Conservation (phyloP, 2,888 invertebrate genomes). For the Marasmarcha lunaedactyla region DNA sequence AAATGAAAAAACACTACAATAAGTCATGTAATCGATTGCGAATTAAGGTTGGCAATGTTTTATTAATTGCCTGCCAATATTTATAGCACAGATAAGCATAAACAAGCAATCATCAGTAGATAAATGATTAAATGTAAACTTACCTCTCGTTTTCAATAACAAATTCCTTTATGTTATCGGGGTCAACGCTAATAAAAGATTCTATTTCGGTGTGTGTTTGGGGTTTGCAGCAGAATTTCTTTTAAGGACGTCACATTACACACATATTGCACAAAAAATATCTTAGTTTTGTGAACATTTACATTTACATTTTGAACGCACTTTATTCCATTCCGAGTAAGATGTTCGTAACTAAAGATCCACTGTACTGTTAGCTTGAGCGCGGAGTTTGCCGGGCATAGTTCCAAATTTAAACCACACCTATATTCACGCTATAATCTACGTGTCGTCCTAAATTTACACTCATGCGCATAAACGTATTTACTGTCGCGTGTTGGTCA, state of each 20-base stretch:
- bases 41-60: conserved; percentile 38
- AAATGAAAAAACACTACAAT: background rate
- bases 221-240: conserved; percentile 24
- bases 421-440: conserved; percentile 38
- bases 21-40: no score
- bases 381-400: conserved; percentile 25
- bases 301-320: no score
- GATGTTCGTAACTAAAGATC: no score
- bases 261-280: no score
- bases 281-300: no score
- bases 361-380: background rate
- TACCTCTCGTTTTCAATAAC: conserved; percentile 42
- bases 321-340: no score
- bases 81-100: conserved; percentile 31
- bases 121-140: conserved; percentile 29
- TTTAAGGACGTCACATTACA: no score
- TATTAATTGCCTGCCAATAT: conserved; percentile 44
- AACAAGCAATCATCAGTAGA: conserved; percentile 24
- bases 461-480: no score
- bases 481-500: no score
- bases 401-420: conserved; percentile 61
- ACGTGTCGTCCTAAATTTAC: conserved; percentile 18
- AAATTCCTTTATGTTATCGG: conserved; percentile 39
- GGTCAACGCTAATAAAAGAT: conserved; percentile 49
- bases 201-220: conserved; percentile 60